phyloP scores from a whole-genome alignment of 2,888 invertebrate species.

The Gastracanthus pulcherrimus region DNA sequence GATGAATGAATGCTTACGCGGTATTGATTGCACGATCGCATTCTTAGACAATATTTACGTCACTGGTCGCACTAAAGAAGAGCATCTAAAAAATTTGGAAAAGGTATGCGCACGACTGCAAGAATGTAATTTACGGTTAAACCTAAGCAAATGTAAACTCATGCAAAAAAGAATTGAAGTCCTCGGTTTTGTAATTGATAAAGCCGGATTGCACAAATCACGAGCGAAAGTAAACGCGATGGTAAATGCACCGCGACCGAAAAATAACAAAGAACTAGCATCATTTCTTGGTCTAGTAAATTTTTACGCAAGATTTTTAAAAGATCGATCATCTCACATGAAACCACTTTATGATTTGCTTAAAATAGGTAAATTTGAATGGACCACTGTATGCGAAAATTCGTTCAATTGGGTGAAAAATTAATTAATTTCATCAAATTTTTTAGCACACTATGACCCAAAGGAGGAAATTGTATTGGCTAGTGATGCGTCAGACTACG shows the following conservation, averaged over 20 bases:
- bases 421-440: slow-evolving; percentile 3
- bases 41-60: too few species aligned
- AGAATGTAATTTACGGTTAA: too few species aligned
- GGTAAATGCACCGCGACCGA: slow-evolving; percentile 57
- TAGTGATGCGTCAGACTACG: slow-evolving; percentile 18
- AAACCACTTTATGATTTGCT: slow-evolving; percentile 64
- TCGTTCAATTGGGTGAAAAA: slow-evolving; percentile 20
- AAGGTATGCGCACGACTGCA: too few species aligned
- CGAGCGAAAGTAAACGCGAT: too few species aligned
- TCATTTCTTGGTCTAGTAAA: slow-evolving; percentile 65
- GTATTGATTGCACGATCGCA: too few species aligned
- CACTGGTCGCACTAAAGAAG: too few species aligned
- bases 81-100: too few species aligned
- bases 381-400: slow-evolving; percentile 56
- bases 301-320: slow-evolving; percentile 69
- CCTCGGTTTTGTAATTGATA: too few species aligned
- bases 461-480: slow-evolving; percentile 1
- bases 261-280: slow-evolving; percentile 57
- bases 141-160: too few species aligned
- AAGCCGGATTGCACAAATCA: too few species aligned
- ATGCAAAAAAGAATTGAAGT: too few species aligned
- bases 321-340: slow-evolving; percentile 61
- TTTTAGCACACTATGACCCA: slow-evolving; percentile 17
- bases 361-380: slow-evolving; percentile 59
- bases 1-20: neutral